Evolutionary conservation across 1,140 invertebrate genomes (phyloP), one percentile per base, ranked within the genome.

Genomic region (Bombus consobrinus): DNA sequence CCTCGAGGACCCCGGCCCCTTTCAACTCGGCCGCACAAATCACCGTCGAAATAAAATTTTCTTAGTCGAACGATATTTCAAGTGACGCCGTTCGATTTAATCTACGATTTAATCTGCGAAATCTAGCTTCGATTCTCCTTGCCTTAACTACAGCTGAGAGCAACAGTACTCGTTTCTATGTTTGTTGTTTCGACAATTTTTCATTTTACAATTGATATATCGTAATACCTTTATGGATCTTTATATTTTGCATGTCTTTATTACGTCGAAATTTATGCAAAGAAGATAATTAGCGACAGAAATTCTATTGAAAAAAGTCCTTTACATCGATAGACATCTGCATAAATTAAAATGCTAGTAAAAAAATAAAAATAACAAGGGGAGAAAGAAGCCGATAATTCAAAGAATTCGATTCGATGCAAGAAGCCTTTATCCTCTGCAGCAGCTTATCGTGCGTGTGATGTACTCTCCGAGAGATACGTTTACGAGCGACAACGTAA

Each of bases 31-130:
- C 74, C 89, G 89, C 77, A 90, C 89, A 90, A 91, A 90, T 91
- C 90, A 90, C 83, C 85, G 85, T 91, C 78, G 90, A 91, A 88
- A 90, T 90, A 90, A 90, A 90, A 90, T 90, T 85, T 85, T 88
- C 89, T 83, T 90, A 79, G 57, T 87, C 88, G 66, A 83, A 47
- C 68, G 86, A 90, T 89, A 78, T 87, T 76, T 90, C 89, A 83
- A 87, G 86, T 78, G 71, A 87, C 69, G 80, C 25, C 43, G 75
- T n/a, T 32, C 28, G 57, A 57, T 41, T 41, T 62, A 1, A 9
- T 64, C 75, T 43, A 41, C 37, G 78, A 80, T 80, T 80, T 18
- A 43, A 79, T 79, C 62, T 37, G 32, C 2, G 18, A 28, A 47
- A 6, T 41, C 12, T 18, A 57, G 18, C 8, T 76, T 18, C n/a